Evolutionary conservation across 2,113 vertebrate genomes (phyloP).

Genomic region (Apteryx owenii): DNA sequence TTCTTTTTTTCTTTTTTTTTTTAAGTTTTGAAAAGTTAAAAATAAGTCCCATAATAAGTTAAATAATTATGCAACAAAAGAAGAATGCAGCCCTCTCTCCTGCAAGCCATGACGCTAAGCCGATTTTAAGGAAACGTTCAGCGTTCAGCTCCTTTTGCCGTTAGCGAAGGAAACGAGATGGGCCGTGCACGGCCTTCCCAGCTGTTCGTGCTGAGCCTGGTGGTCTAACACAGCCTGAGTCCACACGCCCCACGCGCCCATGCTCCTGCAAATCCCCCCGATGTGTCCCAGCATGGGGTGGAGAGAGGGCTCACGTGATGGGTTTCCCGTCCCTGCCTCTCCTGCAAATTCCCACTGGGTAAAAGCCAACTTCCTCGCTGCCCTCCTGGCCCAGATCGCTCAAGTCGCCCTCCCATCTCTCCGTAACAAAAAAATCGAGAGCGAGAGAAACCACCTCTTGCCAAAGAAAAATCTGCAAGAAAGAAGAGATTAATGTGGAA

Average conservation of each 20-base stretch:
- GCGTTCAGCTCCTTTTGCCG: neutral
- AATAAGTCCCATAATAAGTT: neutral
- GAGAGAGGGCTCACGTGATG: neutral
- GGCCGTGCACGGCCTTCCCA: neutral
- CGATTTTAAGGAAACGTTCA: neutral
- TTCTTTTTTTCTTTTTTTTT: neutral
- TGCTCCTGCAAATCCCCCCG: neutral
- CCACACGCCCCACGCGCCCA: neutral
- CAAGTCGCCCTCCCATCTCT: neutral
- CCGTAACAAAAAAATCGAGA: neutral
- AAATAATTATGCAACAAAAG: neutral
- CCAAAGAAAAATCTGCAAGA: constrained; percentile 32
- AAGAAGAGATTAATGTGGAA: constrained; percentile 35
- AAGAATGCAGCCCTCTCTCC: neutral
- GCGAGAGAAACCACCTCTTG: constrained; percentile 19
- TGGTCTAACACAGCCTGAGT: neutral
- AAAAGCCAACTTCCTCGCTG: neutral
- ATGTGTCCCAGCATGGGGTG: rapidly evolving
- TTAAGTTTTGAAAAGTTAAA: neutral
- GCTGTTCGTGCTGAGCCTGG: neutral
- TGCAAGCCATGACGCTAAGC: neutral
- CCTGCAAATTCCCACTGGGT: neutral
- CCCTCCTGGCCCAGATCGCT: neutral
- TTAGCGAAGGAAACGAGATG: neutral
- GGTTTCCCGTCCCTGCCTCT: neutral